phyloP scores from a whole-genome alignment of 1,140 invertebrate species.

The Cotesia chilonis region DNA sequence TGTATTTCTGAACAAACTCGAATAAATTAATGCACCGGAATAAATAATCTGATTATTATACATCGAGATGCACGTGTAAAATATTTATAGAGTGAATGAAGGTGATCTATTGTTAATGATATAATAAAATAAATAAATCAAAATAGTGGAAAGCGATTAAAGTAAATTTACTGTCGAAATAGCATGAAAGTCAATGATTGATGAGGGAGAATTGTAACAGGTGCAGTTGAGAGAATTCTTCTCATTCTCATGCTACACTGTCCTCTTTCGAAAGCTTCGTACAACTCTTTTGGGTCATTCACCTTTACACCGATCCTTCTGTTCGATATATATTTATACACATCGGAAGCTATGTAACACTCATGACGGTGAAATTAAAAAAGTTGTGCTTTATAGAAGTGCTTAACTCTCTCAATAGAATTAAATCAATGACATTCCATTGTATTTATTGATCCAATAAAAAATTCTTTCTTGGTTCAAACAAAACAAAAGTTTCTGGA shows the following conservation, averaged over 20 bases:
- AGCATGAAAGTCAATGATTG: neutral
- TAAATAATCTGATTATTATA: too few species aligned
- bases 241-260: slow-evolving; percentile 22
- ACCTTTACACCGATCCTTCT: slow-evolving; percentile 3
- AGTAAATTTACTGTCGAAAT: slow-evolving; percentile 1
- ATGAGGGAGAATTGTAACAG: slow-evolving; percentile 15
- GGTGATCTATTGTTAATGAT: neutral
- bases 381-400: slow-evolving; percentile 38
- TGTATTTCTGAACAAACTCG: too few species aligned
- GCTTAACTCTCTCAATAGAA: slow-evolving; percentile 12
- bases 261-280: slow-evolving; percentile 19
- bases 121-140: neutral
- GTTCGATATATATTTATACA: slow-evolving; percentile 24
- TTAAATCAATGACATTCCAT: slow-evolving; percentile 1
- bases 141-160: neutral
- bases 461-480: neutral
- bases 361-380: slow-evolving; percentile 37
- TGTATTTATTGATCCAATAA: slow-evolving; percentile 6
- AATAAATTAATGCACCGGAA: too few species aligned
- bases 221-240: slow-evolving; percentile 8
- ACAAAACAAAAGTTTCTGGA: too few species aligned
- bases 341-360: neutral
- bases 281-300: slow-evolving; percentile 7
- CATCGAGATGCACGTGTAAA: too few species aligned
- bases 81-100: too few species aligned